These are phyloP conservation scores for Nysson spinosus DNA, from an alignment of 2,888 invertebrate species.

Conservation along the genomic window DNA sequence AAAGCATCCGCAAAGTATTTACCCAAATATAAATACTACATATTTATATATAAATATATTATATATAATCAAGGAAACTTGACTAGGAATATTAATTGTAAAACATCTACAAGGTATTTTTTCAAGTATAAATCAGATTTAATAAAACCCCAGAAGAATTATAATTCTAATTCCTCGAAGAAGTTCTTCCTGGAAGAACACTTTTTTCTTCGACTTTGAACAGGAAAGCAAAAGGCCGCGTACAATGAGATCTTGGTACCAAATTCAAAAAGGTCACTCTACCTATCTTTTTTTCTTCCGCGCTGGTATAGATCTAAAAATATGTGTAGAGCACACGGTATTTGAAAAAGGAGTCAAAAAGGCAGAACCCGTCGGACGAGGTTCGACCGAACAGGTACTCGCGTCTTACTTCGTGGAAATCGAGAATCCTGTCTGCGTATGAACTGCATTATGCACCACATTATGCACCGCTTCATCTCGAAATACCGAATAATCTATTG, in stretches of 20 bases:
- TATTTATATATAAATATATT: too few relatives aligned
- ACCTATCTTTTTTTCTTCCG: background rate
- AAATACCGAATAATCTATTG: background rate
- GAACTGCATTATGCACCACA: constrained; percentile 12
- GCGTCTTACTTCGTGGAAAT: constrained; percentile 33
- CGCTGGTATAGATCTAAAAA: constrained; percentile 24
- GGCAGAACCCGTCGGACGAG: constrained; percentile 44
- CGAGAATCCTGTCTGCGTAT: constrained; percentile 21
- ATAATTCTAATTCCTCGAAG: too few relatives aligned
- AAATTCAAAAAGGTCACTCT: background rate
- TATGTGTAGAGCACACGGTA: constrained; percentile 12
- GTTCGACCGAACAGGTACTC: background rate
- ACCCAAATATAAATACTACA: too few relatives aligned
- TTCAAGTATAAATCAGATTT: background rate
- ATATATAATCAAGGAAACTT: too few relatives aligned
- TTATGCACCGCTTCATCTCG: background rate
- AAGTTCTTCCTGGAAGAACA: background rate
- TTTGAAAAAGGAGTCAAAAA: constrained; percentile 26
- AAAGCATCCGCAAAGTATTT: too few relatives aligned
- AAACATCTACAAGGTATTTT: too few relatives aligned
- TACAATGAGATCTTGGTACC: constrained; percentile 9
- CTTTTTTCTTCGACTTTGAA: background rate
- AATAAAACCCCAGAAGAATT: too few relatives aligned
- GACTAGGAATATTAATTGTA: too few relatives aligned
- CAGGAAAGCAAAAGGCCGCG: background rate